Evolutionary conservation across 2,797 vertebrate species (phyloP).

Genomic region (Xenops minutus): DNA sequence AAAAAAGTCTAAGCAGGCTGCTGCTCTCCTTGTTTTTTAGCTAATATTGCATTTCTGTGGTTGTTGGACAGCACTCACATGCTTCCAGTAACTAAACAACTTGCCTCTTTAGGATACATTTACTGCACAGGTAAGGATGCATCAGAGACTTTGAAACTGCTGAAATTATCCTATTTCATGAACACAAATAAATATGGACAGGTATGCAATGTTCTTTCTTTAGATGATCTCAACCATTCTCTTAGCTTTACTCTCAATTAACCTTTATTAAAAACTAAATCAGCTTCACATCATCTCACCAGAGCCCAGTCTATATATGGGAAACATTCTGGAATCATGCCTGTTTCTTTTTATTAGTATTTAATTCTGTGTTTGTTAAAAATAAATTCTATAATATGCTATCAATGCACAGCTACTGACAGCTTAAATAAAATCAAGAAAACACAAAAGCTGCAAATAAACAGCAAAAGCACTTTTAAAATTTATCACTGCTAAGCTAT

Average conservation of each 20-base stretch:
- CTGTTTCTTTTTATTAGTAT: neutral
- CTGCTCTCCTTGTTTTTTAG: neutral
- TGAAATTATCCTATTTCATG: neutral
- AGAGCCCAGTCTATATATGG: neutral
- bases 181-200: neutral
- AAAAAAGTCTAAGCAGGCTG: neutral
- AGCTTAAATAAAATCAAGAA: neutral
- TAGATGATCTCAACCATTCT: neutral
- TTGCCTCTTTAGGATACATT: neutral
- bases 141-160: neutral
- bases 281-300: neutral
- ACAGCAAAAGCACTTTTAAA: neutral
- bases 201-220: neutral
- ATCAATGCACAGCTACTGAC: neutral
- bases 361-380: slow-evolving; percentile 13
- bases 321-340: neutral
- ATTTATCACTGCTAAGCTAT: neutral
- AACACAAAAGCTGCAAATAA: neutral
- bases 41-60: neutral
- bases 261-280: slow-evolving; percentile 23
- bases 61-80: neutral
- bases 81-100: neutral
- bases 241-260: neutral
- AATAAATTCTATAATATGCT: neutral
- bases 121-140: neutral